phyloP scores from a whole-genome alignment of 2,888 invertebrate genomes.

The Athetis lepigone region DNA sequence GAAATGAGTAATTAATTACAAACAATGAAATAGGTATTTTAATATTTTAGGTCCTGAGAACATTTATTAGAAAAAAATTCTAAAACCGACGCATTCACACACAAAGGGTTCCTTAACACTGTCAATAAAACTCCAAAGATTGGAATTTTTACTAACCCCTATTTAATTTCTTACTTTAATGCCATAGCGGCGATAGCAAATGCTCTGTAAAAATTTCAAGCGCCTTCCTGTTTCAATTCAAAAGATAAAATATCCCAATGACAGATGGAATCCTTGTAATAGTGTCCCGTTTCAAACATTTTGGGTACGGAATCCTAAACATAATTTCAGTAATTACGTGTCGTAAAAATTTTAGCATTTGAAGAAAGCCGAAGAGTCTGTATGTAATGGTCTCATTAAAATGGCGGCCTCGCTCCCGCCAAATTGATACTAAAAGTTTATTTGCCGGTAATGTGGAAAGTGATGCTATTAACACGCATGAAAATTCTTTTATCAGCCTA shows the following conservation, averaged over 20 bases:
- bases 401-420: constrained; percentile 14
- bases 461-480: constrained; percentile 17
- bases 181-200: no score
- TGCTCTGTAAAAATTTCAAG: no score
- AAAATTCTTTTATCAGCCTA: constrained; percentile 30
- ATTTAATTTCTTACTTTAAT: no score
- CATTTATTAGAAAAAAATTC: background rate
- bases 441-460: constrained; percentile 38
- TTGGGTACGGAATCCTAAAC: no score
- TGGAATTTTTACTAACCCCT: no score
- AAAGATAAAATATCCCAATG: no score
- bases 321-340: background rate
- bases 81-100: no score
- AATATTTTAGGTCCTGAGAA: constrained; percentile 10
- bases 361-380: constrained; percentile 22
- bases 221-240: no score
- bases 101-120: no score
- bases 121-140: no score
- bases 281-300: no score
- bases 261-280: no score
- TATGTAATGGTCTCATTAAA: constrained; percentile 36
- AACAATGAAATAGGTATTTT: constrained; percentile 15
- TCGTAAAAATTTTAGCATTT: constrained; percentile 11
- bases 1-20: constrained; percentile 1
- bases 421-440: constrained; percentile 53